Evolutionary conservation across 1,140 invertebrate species (phyloP).

Genomic region (Rhyzopertha dominica): DNA sequence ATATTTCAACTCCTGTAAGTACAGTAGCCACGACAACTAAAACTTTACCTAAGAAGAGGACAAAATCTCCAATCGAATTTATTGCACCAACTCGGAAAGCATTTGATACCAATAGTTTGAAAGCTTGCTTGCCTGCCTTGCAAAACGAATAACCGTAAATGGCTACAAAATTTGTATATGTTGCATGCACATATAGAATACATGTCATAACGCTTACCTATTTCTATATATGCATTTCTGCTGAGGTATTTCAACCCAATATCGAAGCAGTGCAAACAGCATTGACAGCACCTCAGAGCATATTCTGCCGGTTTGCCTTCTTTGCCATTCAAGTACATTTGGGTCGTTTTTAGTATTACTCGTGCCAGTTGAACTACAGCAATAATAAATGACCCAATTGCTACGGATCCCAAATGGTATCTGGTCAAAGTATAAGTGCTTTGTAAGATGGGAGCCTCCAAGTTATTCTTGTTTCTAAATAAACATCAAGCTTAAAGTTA

Average conservation of each 20-base stretch:
- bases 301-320: conserved; percentile 44
- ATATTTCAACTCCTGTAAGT: conserved; percentile 54
- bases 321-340: conserved; percentile 44
- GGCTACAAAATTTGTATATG: conserved; percentile 48
- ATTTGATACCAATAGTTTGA: conserved; percentile 57
- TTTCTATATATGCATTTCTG: conserved; percentile 76
- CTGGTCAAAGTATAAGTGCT: conserved; percentile 55
- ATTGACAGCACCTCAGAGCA: conserved; percentile 60
- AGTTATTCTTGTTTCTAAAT: conserved; percentile 58
- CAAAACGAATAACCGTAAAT: conserved; percentile 70
- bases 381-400: conserved; percentile 69
- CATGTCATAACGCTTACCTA: conserved; percentile 54
- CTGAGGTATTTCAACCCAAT: conserved; percentile 67
- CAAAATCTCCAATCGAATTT: conserved; percentile 74
- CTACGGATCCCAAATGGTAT: conserved; percentile 72
- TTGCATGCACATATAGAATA: conserved; percentile 35
- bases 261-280: conserved; percentile 70
- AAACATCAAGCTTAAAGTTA: too few species aligned
- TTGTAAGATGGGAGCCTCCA: conserved; percentile 54
- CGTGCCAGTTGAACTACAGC: conserved; percentile 61
- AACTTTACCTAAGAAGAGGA: conserved; percentile 69
- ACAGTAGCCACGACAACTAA: conserved; percentile 61
- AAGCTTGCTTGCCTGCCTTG: conserved; percentile 57
- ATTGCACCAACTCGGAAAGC: conserved; percentile 66
- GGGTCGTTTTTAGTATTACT: conserved; percentile 20